phyloP scores from a whole-genome alignment of 2,113 vertebrate species.

The Rutilus rutilus region DNA sequence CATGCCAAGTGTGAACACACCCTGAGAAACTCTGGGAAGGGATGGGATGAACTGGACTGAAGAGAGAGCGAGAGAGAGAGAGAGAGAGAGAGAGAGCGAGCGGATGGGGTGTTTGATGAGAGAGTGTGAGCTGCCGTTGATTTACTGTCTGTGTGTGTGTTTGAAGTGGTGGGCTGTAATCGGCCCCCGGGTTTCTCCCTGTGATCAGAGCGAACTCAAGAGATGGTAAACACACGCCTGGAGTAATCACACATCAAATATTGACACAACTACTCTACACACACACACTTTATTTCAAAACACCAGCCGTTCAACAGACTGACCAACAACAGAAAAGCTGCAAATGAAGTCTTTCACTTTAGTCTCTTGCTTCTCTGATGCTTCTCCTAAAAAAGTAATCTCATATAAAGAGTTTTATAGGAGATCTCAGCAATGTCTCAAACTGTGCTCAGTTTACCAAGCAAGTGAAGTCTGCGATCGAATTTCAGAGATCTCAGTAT shows the following conservation, averaged over 20 bases:
- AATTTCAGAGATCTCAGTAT: background rate
- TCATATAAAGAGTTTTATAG: background rate
- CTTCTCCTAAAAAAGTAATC: background rate
- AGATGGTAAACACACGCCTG: slow-evolving; percentile 25
- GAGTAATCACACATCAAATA: slow-evolving; percentile 48
- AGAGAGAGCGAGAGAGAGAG: background rate
- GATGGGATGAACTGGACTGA: background rate
- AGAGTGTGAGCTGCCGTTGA: slow-evolving; percentile 29
- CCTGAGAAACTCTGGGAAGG: background rate
- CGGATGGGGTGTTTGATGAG: slow-evolving; percentile 31
- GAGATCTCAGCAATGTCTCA: background rate
- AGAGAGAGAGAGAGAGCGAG: background rate
- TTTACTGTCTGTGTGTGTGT: slow-evolving; percentile 51
- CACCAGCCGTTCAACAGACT: background rate
- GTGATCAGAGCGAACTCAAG: slow-evolving; percentile 26
- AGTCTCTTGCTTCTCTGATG: background rate
- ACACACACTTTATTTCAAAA: slow-evolving; percentile 19
- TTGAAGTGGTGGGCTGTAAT: slow-evolving; percentile 50
- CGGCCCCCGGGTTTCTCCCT: slow-evolving; percentile 14
- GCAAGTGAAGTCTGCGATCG: background rate
- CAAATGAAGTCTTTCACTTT: background rate
- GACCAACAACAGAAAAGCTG: too few relatives aligned
- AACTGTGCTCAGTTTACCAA: background rate
- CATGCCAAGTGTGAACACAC: too few relatives aligned
- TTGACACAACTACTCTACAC: slow-evolving; percentile 36